Conservation (phyloP, 1,140 invertebrate species). For the Drosophila nikananu region DNA sequence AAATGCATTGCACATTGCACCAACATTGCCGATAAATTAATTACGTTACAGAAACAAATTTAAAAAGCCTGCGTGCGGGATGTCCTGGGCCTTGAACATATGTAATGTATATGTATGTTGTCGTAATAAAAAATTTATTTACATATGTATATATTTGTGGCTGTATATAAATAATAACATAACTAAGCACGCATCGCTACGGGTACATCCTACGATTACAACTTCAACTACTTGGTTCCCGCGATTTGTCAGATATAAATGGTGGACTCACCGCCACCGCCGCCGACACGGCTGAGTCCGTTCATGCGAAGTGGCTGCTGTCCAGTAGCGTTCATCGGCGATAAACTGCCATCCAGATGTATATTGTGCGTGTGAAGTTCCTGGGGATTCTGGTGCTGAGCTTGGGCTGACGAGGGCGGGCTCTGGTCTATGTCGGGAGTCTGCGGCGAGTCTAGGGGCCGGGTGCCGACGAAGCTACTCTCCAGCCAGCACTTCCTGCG, state of each 20-base stretch:
- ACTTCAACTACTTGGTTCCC: slow-evolving; percentile 3
- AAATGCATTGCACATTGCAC: slow-evolving; percentile 20
- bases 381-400: slow-evolving; percentile 35
- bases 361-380: slow-evolving; percentile 35
- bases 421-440: slow-evolving; percentile 89
- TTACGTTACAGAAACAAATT: slow-evolving; percentile 26
- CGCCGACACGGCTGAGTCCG: slow-evolving; percentile 74
- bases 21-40: slow-evolving; percentile 3
- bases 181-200: slow-evolving; percentile 28
- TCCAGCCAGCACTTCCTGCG: slow-evolving; percentile 92
- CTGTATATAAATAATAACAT: neutral
- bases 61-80: slow-evolving; percentile 34
- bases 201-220: neutral
- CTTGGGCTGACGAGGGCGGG: slow-evolving; percentile 31
- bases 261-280: slow-evolving; percentile 84
- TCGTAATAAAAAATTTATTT: slow-evolving; percentile 2
- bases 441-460: slow-evolving; percentile 93
- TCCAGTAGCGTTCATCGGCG: slow-evolving; percentile 27
- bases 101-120: neutral
- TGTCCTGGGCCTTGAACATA: slow-evolving; percentile 1
- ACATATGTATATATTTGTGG: slow-evolving; percentile 4
- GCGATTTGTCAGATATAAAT: slow-evolving; percentile 66
- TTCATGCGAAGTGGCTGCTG: slow-evolving; percentile 78
- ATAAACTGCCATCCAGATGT: slow-evolving; percentile 40
- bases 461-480: slow-evolving; percentile 94